Conservation (phyloP, 2,888 invertebrate species). For the Alitta virens region DNA sequence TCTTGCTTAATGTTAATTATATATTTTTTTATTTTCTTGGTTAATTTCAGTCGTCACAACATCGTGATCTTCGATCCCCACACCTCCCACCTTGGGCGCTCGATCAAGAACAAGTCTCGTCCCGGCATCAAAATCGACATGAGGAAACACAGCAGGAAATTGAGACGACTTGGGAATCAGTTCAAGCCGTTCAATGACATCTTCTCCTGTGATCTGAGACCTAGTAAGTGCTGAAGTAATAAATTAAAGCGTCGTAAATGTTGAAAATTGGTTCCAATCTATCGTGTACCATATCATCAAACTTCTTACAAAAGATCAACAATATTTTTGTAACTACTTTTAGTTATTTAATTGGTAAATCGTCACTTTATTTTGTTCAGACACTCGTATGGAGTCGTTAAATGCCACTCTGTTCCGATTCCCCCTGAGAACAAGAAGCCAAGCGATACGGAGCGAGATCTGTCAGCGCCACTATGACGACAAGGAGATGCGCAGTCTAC, state of each 20-base stretch:
- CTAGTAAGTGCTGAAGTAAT: too few species aligned
- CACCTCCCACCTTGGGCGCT: slow-evolving; percentile 37
- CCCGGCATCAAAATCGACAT: slow-evolving; percentile 40
- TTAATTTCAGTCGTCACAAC: slow-evolving; percentile 34
- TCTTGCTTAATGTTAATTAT: too few species aligned
- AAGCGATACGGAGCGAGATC: slow-evolving; percentile 43
- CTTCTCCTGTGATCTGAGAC: slow-evolving; percentile 38
- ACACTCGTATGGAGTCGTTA: slow-evolving; percentile 25
- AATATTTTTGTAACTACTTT: too few species aligned
- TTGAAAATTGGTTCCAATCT: too few species aligned
- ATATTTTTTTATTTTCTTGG: too few species aligned
- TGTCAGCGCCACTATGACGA: slow-evolving; percentile 36
- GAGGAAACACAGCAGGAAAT: slow-evolving; percentile 30
- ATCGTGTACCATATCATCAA: too few species aligned
- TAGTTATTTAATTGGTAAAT: too few species aligned
- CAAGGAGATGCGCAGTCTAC: slow-evolving; percentile 36
- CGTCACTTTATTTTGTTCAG: slow-evolving; percentile 1
- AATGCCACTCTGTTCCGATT: slow-evolving; percentile 49
- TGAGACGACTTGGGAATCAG: slow-evolving; percentile 36
- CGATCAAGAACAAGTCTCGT: slow-evolving; percentile 32
- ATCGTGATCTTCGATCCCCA: slow-evolving; percentile 53
- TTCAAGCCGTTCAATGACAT: slow-evolving; percentile 43
- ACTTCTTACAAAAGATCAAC: too few species aligned
- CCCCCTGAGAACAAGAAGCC: slow-evolving; percentile 43
- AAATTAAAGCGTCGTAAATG: too few species aligned